Conservation (phyloP, 2,888 invertebrate genomes). For the Ditylenchus weischeri region DNA sequence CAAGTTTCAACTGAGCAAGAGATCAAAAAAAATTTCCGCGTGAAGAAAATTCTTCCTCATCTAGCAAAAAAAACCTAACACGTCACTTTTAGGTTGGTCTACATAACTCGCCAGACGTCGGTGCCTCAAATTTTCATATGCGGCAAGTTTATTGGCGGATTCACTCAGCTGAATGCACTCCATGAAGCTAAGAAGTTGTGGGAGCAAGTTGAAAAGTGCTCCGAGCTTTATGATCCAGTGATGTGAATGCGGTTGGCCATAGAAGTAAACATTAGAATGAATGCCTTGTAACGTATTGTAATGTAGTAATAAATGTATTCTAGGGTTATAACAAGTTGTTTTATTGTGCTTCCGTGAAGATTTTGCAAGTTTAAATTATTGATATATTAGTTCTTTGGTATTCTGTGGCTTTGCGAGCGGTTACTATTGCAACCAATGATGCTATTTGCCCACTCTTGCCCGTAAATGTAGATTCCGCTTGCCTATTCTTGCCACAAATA, state of each 20-base stretch:
- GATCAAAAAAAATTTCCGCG: too few species aligned
- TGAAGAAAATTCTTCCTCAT: too few species aligned
- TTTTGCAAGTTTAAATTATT: too few species aligned
- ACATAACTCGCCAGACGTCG: constrained; percentile 38
- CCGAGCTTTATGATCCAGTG: constrained; percentile 14
- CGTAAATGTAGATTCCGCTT: constrained; percentile 28
- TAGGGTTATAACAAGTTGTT: too few species aligned
- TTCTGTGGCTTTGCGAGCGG: too few species aligned
- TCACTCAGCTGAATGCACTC: constrained; percentile 48
- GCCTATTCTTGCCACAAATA: constrained; percentile 35
- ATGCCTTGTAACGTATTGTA: too few species aligned
- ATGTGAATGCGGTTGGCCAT: background rate
- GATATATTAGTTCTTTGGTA: too few species aligned
- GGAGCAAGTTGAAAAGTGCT: constrained; percentile 42
- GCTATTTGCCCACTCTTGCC: constrained; percentile 36
- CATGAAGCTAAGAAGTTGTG: constrained; percentile 40
- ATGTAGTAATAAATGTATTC: too few species aligned
- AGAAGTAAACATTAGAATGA: too few species aligned
- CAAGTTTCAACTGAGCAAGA: too few species aligned
- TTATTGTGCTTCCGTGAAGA: too few species aligned
- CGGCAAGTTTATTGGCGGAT: constrained; percentile 50
- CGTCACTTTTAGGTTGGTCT: constrained; percentile 26
- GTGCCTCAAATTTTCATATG: constrained; percentile 57
- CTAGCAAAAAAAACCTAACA: background rate
- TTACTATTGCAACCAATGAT: background rate